Evolutionary conservation across 2,797 vertebrate species (phyloP), one percentile per base, ranked within the genome.

Genomic region (Aratinga solstitialis): DNA sequence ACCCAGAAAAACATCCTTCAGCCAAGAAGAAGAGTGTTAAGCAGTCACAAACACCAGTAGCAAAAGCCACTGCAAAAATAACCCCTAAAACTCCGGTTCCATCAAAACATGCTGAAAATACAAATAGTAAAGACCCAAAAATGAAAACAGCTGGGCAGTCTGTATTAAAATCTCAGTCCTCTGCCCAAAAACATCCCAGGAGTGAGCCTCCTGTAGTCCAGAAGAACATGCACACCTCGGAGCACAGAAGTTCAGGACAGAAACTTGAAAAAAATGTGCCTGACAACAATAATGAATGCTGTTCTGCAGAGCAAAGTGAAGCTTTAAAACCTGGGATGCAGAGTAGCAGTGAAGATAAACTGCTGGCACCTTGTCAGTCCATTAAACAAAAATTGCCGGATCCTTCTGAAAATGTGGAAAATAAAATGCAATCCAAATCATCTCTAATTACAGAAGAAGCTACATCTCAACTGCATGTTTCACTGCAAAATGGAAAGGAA

Each of bases 1-100:
- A 91, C 74, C 40, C 93, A 87, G 98, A 98, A 71, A 98, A 97
- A 91, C 95, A 96, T 36, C 50, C 53, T 78, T 80, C 90, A 72
- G 81, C 98, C 72, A 99, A 98, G 96, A 99, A 98, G 98, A 99
- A 97, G 97, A 96, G 78, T 73, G 56, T 96, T 74, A 99, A 98
- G 96, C 95, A 97, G 20, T 90, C 73, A 22, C 95, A 98, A 72
- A 84, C 97, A 58, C 36, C 98, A 86, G 95, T 96, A 19, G 90
- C 97, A 82, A 99, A 99, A 97, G 59, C 96, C 38, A 96, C 90
- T 87, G 61, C 97, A 96, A 99, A 98, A 98, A 66, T 79, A 83
- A 40, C 95, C 65, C 34, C 96, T 30, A 98, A 98, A 89, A 94
- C 95, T 68, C 38, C 27, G 38, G 65, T 42, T 95, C 80, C 94